Evolutionary conservation across 1,140 invertebrate genomes (phyloP).

Genomic region (Atopsyche davidsoni): DNA sequence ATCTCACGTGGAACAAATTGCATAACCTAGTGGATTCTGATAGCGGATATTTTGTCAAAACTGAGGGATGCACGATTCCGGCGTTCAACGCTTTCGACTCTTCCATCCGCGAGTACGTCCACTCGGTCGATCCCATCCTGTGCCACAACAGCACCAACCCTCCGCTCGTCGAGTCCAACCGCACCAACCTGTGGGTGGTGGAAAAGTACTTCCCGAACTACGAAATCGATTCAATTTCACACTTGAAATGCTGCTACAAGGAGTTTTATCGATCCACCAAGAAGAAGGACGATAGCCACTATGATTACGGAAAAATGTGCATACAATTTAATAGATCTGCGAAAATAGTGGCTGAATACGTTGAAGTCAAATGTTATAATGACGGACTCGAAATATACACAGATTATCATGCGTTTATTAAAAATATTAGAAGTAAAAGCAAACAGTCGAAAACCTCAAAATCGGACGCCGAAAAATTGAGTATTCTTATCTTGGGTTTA

Average conservation of each 20-base stretch:
- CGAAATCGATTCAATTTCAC: conserved; percentile 42
- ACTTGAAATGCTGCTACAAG: conserved; percentile 57
- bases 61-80: conserved; percentile 72
- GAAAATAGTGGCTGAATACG: conserved; percentile 52
- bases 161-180: conserved; percentile 57
- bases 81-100: conserved; percentile 65
- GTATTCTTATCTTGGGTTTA: conserved; percentile 76
- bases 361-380: conserved; percentile 54
- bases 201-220: conserved; percentile 47
- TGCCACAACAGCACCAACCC: conserved; percentile 36
- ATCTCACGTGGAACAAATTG: conserved; percentile 19
- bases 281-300: conserved; percentile 37
- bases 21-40: conserved; percentile 20
- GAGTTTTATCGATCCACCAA: conserved; percentile 52
- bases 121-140: conserved; percentile 37
- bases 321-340: conserved; percentile 39
- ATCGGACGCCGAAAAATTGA: conserved; percentile 40
- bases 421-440: conserved; percentile 42
- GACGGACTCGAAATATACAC: conserved; percentile 50
- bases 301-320: conserved; percentile 42
- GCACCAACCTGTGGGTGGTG: conserved; percentile 53
- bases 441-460: conserved; percentile 16
- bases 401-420: conserved; percentile 63
- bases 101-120: conserved; percentile 42
- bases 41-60: conserved; percentile 57